Percentiles rank a stretch among this genome's conserved stretches.
These are phyloP conservation scores for Dryobates pubescens DNA, from an alignment of 2,797 vertebrate species.

Conservation along the genomic window DNA sequence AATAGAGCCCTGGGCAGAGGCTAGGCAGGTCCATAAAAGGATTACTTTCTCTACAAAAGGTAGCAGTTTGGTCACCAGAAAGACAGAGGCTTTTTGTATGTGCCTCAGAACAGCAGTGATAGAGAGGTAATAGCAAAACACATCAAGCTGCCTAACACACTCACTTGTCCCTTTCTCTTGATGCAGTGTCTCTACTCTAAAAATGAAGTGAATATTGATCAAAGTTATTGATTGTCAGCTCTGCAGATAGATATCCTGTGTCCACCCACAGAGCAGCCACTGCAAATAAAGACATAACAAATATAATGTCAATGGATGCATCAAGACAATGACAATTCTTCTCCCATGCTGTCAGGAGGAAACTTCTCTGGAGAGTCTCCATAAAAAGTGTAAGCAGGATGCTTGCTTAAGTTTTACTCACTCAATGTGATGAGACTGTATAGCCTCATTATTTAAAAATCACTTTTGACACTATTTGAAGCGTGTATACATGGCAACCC, in stretches of 20 bases:
- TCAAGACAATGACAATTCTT: neutral
- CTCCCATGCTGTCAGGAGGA: neutral
- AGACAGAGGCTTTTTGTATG: neutral
- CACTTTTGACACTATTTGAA: neutral
- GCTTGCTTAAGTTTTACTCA: neutral
- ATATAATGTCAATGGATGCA: neutral
- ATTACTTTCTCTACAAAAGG: neutral
- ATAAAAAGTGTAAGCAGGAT: neutral
- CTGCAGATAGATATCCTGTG: neutral
- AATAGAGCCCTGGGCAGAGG: neutral
- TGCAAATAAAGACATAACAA: neutral
- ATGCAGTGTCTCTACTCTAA: neutral
- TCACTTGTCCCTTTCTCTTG: neutral
- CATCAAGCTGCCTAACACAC: neutral
- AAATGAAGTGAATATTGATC: neutral
- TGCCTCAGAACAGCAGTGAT: neutral
- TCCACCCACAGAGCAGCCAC: neutral
- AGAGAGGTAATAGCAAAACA: neutral
- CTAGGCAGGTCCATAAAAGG: neutral
- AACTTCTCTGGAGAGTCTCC: neutral
- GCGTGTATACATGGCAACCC: neutral
- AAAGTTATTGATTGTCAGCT: neutral
- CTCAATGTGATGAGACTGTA: neutral
- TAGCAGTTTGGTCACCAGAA: neutral
- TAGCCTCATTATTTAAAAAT: neutral